Evolutionary conservation across 2,113 vertebrate species (phyloP).

Genomic region (Seriola rivoliana): DNA sequence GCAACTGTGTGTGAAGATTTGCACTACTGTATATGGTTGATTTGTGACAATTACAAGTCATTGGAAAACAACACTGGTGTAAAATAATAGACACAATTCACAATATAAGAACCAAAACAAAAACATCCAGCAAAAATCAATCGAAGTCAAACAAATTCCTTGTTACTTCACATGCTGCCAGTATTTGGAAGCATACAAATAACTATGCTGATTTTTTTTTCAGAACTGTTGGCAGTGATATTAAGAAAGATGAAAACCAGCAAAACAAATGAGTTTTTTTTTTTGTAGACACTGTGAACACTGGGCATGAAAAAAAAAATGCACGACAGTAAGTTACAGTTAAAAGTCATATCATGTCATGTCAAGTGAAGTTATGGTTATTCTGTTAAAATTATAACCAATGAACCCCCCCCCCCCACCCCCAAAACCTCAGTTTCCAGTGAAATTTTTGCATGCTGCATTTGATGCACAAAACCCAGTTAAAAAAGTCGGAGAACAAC

Average conservation of each 20-base stretch:
- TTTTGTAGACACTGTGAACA: background rate
- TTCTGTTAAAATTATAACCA: constrained; percentile 25
- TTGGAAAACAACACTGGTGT: constrained; percentile 22
- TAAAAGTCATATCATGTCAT: constrained; percentile 18
- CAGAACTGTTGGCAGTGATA: constrained; percentile 20
- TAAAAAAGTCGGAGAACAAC: constrained; percentile 14
- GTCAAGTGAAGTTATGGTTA: constrained; percentile 10
- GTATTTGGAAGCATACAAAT: constrained; percentile 27
- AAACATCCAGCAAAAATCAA: constrained; percentile 16
- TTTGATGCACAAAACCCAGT: constrained; percentile 13
- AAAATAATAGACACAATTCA: constrained; percentile 30
- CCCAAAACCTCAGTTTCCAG: constrained; percentile 2
- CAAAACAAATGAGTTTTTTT: background rate
- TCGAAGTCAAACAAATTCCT: background rate
- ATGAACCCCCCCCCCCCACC: background rate
- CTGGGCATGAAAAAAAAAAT: constrained; percentile 21
- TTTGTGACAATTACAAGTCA: constrained; percentile 37
- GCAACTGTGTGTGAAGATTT: constrained; percentile 21
- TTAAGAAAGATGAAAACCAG: background rate
- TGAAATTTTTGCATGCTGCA: constrained; percentile 26
- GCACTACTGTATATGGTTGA: constrained; percentile 25
- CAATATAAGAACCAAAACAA: constrained; percentile 16
- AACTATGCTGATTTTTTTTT: constrained; percentile 6
- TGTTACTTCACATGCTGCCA: constrained; percentile 24
- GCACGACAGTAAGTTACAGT: constrained; percentile 32